Evolutionary conservation across 2,797 vertebrate genomes (phyloP).

Genomic region (Micrastur ruficollis): DNA sequence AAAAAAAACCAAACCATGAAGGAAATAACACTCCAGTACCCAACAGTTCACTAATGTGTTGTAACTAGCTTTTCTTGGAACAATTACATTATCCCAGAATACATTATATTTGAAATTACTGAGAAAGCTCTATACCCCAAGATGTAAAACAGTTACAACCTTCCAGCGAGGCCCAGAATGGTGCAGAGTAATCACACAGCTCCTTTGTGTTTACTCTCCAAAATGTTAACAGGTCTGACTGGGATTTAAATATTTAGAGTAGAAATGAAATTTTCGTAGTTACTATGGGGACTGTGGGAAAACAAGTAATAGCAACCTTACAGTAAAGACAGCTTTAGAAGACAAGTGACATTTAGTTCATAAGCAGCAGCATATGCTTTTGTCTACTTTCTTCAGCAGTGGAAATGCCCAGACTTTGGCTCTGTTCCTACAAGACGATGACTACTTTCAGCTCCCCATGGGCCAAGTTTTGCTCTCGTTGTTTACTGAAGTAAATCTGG

Average conservation of each 20-base stretch:
- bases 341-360: slow-evolving; percentile 35
- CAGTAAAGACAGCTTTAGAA: slow-evolving; percentile 5
- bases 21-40: neutral
- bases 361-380: neutral
- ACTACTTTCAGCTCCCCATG: neutral
- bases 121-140: neutral
- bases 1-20: fast-evolving
- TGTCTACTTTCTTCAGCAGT: neutral
- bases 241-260: slow-evolving; percentile 56
- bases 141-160: neutral
- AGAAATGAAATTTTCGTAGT: slow-evolving; percentile 39
- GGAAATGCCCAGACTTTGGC: neutral
- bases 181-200: neutral
- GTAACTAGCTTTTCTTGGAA: neutral
- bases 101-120: neutral
- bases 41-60: neutral
- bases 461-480: neutral
- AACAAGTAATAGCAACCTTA: neutral
- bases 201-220: neutral
- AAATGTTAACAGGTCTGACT: slow-evolving; percentile 21
- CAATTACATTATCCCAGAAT: neutral
- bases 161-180: neutral
- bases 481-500: neutral
- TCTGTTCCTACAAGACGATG: neutral
- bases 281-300: neutral